A percentile compares a stretch with the other conserved stretches of the same genome.
phyloP scores from a whole-genome alignment of 2,113 vertebrate genomes.

The Apus apus region DNA sequence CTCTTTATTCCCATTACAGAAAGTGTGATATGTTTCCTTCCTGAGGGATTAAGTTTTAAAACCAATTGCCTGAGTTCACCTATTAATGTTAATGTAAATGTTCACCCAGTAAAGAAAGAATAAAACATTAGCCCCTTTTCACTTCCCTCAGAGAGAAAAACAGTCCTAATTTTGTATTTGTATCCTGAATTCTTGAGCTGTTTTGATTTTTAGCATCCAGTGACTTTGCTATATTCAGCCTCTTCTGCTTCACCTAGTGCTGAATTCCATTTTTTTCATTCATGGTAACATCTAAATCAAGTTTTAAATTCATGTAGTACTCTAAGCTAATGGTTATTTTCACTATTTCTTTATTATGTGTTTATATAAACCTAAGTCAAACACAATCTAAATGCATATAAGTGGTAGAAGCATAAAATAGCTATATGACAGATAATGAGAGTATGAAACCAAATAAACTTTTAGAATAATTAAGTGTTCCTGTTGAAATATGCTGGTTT shows the following conservation, averaged over 20 bases:
- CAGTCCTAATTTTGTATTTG: background rate
- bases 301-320: background rate
- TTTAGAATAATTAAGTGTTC: slow-evolving; percentile 27
- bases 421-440: slow-evolving; percentile 10
- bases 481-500: slow-evolving; percentile 7
- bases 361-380: slow-evolving; percentile 30
- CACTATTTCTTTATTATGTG: background rate
- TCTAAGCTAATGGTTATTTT: background rate
- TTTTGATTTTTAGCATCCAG: background rate
- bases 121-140: background rate
- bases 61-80: background rate
- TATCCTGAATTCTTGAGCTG: background rate
- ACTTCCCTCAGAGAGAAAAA: background rate
- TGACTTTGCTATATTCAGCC: background rate
- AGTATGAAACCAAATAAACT: slow-evolving; percentile 19
- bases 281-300: background rate
- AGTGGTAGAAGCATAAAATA: slow-evolving; percentile 13
- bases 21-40: background rate
- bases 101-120: background rate
- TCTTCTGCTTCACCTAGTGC: background rate
- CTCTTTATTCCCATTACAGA: background rate
- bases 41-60: slow-evolving; percentile 2
- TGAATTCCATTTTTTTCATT: slow-evolving; percentile 4
- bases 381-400: background rate
- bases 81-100: slow-evolving; percentile 8